These are phyloP conservation scores for Tympanuchus pallidicinctus DNA, from an alignment of 2,113 vertebrate genomes.

Conservation along the genomic window DNA sequence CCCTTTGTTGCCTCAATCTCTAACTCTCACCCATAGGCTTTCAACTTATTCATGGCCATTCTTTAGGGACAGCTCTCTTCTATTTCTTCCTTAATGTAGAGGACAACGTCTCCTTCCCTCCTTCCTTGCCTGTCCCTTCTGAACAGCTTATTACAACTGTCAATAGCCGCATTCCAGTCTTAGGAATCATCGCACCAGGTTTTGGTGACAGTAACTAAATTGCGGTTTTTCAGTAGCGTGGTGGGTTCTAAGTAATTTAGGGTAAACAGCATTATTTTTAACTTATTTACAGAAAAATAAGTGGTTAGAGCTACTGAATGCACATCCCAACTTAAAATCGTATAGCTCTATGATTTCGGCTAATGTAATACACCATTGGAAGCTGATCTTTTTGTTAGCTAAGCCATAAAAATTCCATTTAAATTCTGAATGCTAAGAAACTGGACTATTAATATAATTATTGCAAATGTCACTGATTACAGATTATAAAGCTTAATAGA, in stretches of 20 bases:
- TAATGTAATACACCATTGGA: conserved; percentile 37
- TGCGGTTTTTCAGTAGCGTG: no score
- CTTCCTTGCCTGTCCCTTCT: no score
- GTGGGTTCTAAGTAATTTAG: background rate
- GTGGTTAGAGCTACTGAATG: background rate
- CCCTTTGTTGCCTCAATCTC: no score
- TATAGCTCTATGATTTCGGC: conserved; percentile 6
- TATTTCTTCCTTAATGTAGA: no score
- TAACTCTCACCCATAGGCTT: no score
- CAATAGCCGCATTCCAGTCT: no score
- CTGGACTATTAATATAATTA: conserved; percentile 68
- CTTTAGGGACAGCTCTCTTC: no score
- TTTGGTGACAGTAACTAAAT: no score
- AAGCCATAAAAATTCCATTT: conserved; percentile 62
- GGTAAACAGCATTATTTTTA: background rate
- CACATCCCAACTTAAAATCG: background rate
- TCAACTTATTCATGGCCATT: no score
- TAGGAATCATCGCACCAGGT: no score
- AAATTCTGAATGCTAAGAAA: conserved; percentile 54
- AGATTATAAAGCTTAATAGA: conserved; percentile 70
- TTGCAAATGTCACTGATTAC: conserved; percentile 72
- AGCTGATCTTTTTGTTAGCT: conserved; percentile 52
- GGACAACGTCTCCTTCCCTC: no score
- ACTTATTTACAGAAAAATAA: background rate
- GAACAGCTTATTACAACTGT: no score